Evolutionary conservation across 2,797 vertebrate genomes (phyloP), one percentile per base, ranked within the genome.

Genomic region (Anabas testudineus): DNA sequence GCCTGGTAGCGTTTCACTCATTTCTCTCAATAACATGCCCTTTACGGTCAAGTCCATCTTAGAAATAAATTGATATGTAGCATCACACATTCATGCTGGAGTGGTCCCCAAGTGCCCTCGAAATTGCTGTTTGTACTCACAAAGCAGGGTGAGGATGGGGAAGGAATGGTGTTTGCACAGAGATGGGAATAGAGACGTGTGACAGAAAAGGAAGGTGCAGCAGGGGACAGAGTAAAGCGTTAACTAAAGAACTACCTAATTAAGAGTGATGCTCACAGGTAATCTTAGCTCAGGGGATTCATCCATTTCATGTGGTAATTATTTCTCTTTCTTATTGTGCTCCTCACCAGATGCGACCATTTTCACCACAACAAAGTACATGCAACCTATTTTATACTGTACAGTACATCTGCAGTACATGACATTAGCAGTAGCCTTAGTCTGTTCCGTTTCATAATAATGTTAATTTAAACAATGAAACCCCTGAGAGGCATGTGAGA

Each of bases 211-310:
- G 67, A 67, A 54, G 65, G 46, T 79, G 81, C 76, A 78, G 74
- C 83, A 53, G 69, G 87, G 80, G 83, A 89, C 76, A 26, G 63
- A 69, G 64, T 54, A n/a, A 82, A 61, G 81, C 48, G 63, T 87
- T 88, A 90, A 91, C 79, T 90, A 89, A 71, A 86, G 79, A 86
- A 86, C 70, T 66, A 45, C 34, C 81, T 90, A 90, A 91, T 92
- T 91, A 89, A 77, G 48, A 91, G 69, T 49, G 69, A 88, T 78
- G 65, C 75, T 82, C 85, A 74, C 77, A 10, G n/a, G 74, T 86
- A 83, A 82, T 85, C 72, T 49, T 32, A 7, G 46, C 90, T 84
- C 83, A 69, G 49, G 86, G 89, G 80, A 87, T 22, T 53, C 55
- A 70, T 84, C 63, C 55, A 28, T 63, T 64, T 54, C 61, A 71